Conservation (phyloP, 2,888 invertebrate genomes). For the Caenorhabditis sp. region DNA sequence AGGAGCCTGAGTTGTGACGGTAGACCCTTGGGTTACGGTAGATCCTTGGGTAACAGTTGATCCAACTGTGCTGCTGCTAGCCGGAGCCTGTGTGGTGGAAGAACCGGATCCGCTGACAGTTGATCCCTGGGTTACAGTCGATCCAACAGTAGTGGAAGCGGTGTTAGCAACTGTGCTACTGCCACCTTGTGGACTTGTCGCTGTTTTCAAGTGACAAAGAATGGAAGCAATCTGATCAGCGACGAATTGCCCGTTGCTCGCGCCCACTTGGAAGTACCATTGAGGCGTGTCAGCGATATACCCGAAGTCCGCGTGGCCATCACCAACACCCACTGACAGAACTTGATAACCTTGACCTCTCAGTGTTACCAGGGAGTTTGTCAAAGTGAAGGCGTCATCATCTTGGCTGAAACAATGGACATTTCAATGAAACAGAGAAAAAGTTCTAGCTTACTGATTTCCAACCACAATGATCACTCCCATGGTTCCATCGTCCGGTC, state of each 20-base stretch:
- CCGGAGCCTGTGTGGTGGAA: neutral
- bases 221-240: constrained; percentile 51
- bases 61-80: neutral
- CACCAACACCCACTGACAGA: constrained; percentile 22
- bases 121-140: neutral
- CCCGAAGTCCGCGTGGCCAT: constrained; percentile 3
- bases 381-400: neutral
- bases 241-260: constrained; percentile 34
- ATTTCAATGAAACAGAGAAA: neutral
- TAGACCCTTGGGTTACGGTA: neutral
- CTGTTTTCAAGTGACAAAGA: constrained; percentile 39
- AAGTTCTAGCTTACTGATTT: constrained; percentile 11
- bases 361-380: neutral
- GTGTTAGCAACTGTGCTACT: neutral
- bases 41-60: neutral
- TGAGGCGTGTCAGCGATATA: constrained; percentile 21
- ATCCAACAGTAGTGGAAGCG: neutral
- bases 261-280: constrained; percentile 51
- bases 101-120: no score
- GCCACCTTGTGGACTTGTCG: neutral
- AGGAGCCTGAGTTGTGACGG: neutral
- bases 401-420: constrained; percentile 23
- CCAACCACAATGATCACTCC: constrained; percentile 39
- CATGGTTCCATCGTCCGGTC: constrained; percentile 1
- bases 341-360: constrained; percentile 22